Evolutionary conservation across 2,113 vertebrate genomes (phyloP).

Genomic region (Trogon melanurus): DNA sequence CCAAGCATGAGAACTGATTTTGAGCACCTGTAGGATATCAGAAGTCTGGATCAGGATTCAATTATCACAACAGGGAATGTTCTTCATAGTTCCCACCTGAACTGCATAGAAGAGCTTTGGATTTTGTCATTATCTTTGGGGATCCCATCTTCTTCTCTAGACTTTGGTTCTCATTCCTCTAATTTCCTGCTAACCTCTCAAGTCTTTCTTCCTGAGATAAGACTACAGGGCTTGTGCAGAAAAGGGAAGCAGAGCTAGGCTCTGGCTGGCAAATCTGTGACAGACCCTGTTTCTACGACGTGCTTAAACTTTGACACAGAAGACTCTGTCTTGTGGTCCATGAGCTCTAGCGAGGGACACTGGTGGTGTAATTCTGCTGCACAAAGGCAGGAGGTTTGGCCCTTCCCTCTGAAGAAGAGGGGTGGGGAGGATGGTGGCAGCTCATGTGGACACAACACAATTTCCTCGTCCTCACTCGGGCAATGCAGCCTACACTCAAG

Average conservation of each 20-base stretch:
- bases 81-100: neutral
- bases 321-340: neutral
- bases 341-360: neutral
- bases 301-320: neutral
- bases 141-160: neutral
- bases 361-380: neutral
- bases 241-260: neutral
- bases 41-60: neutral
- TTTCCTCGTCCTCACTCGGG: neutral
- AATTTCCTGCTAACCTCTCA: neutral
- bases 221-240: neutral
- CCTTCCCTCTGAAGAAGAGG: neutral
- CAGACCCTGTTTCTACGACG: neutral
- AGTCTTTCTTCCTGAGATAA: neutral
- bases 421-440: neutral
- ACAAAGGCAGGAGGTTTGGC: neutral
- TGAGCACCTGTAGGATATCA: neutral
- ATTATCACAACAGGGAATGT: neutral
- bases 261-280: neutral
- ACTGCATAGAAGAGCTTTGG: neutral
- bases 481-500: neutral
- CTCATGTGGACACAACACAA: rapidly evolving
- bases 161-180: neutral
- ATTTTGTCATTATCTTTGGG: neutral
- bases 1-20: neutral